Percentiles rank a stretch among this genome's conserved stretches.
Conservation (phyloP, 2,797 vertebrate species). For the Muscicapa striata region DNA sequence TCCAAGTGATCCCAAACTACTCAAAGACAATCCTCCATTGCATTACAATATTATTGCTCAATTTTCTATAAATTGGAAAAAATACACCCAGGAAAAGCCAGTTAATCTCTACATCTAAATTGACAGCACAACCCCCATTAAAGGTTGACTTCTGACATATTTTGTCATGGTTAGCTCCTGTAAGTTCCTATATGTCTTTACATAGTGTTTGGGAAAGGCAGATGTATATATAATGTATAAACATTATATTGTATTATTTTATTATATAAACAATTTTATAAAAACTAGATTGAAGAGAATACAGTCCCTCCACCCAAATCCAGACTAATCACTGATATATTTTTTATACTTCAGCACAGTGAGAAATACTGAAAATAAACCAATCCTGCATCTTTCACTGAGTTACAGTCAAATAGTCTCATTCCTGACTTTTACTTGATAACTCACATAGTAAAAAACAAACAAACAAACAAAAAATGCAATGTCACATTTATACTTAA, state of each 20-base stretch:
- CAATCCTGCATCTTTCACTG: neutral
- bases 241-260: neutral
- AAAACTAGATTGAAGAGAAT: neutral
- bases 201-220: neutral
- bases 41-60: neutral
- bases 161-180: neutral
- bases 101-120: neutral
- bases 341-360: neutral
- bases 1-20: neutral
- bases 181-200: neutral
- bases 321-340: neutral
- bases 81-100: neutral
- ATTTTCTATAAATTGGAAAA: neutral
- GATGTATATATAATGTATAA: neutral
- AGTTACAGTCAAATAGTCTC: neutral
- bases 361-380: neutral
- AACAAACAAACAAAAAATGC: neutral
- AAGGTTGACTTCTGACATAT: neutral
- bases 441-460: neutral
- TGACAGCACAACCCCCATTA: neutral
- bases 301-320: neutral
- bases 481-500: neutral
- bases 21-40: neutral
- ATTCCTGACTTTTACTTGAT: neutral
- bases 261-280: neutral